A percentile compares a stretch with the other conserved stretches of the same genome.
phyloP scores from a whole-genome alignment of 2,888 invertebrate species.

The Lingula anatina region DNA sequence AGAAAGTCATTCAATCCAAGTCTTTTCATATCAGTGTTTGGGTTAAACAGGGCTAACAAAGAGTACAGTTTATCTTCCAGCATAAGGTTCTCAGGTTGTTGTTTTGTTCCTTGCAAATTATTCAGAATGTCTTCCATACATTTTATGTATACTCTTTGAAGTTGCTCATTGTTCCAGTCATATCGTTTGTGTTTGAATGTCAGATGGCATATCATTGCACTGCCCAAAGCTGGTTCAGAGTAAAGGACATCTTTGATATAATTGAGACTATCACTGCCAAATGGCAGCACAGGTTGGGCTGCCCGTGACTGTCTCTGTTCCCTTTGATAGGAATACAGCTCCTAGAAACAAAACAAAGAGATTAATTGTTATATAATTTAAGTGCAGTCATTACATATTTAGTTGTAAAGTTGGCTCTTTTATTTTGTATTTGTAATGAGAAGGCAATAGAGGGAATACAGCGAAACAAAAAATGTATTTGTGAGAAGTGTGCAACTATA shows the following conservation, averaged over 20 bases:
- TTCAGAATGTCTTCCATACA: conserved; percentile 25
- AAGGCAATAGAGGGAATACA: no score
- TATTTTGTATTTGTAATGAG: no score
- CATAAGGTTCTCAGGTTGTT: not conserved
- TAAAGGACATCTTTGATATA: conserved; percentile 16
- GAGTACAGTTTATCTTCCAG: conserved; percentile 15
- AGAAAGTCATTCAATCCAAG: conserved; percentile 25
- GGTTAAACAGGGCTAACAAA: conserved; percentile 27
- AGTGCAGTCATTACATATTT: no score
- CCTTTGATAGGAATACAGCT: conserved; percentile 27
- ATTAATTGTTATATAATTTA: no score
- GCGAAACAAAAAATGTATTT: no score
- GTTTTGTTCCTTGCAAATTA: conserved; percentile 3
- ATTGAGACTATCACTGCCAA: not conserved
- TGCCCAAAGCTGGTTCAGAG: conserved; percentile 21
- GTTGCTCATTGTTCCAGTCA: conserved; percentile 18
- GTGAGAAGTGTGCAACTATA: no score
- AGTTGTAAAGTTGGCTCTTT: no score
- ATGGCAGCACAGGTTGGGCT: conserved; percentile 1
- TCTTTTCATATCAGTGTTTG: conserved; percentile 23
- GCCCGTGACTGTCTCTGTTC: conserved; percentile 3
- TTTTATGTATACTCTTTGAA: conserved; percentile 26
- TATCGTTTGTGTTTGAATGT: conserved; percentile 5
- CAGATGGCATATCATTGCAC: conserved; percentile 13
- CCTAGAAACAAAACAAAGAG: conserved; percentile 16